These are phyloP conservation scores for Aleiodes testaceus DNA, from an alignment of 2,888 invertebrate species.

Conservation along the genomic window DNA sequence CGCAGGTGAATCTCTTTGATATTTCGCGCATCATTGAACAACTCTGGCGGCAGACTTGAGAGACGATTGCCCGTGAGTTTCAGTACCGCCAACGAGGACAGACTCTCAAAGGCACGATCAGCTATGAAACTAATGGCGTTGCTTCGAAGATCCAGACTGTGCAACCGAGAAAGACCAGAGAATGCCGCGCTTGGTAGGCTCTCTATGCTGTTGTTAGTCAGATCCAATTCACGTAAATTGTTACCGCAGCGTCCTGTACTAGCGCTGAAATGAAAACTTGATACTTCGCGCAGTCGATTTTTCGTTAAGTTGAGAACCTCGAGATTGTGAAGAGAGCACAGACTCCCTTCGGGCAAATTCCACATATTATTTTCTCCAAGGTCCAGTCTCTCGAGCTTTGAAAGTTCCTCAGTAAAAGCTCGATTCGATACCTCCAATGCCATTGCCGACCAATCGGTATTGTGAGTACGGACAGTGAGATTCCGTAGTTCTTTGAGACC, in stretches of 20 bases:
- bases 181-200: constrained; percentile 82
- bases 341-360: constrained; percentile 83
- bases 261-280: constrained; percentile 81
- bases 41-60: constrained; percentile 85
- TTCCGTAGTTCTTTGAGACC: constrained; percentile 85
- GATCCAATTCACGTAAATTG: constrained; percentile 81
- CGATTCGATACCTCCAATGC: constrained; percentile 83
- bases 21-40: constrained; percentile 85
- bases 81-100: constrained; percentile 82
- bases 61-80: constrained; percentile 88
- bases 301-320: constrained; percentile 86
- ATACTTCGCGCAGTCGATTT: constrained; percentile 84
- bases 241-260: constrained; percentile 81
- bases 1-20: constrained; percentile 87
- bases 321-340: constrained; percentile 84
- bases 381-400: constrained; percentile 83
- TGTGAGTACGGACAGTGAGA: constrained; percentile 87
- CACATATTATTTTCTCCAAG: constrained; percentile 88
- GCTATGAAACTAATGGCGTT: constrained; percentile 85
- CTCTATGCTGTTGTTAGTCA: constrained; percentile 86
- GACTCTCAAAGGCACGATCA: constrained; percentile 85
- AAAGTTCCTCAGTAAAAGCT: constrained; percentile 83
- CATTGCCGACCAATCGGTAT: constrained; percentile 89
- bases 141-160: constrained; percentile 83
- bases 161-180: constrained; percentile 81